Evolutionary conservation across 1,140 invertebrate species (phyloP), one percentile per base, ranked within the genome.

Genomic region (Neotoxoptera formosana): DNA sequence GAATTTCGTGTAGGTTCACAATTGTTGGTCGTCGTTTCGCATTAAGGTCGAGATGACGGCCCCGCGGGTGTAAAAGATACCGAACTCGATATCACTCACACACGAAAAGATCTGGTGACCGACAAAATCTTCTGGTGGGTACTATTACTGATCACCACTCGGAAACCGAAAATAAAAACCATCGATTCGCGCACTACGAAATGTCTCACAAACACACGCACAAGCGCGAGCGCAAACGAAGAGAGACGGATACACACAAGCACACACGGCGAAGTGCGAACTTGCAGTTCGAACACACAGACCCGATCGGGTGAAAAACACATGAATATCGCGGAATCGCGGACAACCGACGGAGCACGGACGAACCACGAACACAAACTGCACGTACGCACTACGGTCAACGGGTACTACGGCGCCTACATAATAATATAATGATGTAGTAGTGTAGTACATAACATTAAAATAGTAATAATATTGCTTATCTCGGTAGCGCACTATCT

Each of bases 351-450:
- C 41, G 41, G 41, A 41, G 4, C 41, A 41, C 41, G 41, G 4
- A 41, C 41, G 51, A 34, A 90, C 48, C 30, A 76, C 60, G n/a
- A 76, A 76, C 60, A n/a, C 60, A 76, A 56, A 91, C 90, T 91
- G 90, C 90, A 91, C 90, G 90, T 91, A 91, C 90, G 90, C 90
- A 91, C 60, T 48, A 76, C 30, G 41, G 34, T 6, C 60, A 34
- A 76, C 30, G 41, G 34, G 4, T 76, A 91, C 41, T 21, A 87
- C 30, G 20, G 47, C 6, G 51, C 86, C 11, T 76, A n/a, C n/a
- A 41, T 41, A 41, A 41, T 41, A 41, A n/a, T n/a, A n/a, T n/a
- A n/a, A n/a, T n/a, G n/a, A n/a, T n/a, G n/a, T 41, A 41, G 1
- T 41, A 41, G 4, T 41, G 4, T 84, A 45, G 45, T 84, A 84